Evolutionary conservation across 2,113 vertebrate species (phyloP), one percentile per base, ranked within the genome.

Genomic region (Laticauda colubrina): DNA sequence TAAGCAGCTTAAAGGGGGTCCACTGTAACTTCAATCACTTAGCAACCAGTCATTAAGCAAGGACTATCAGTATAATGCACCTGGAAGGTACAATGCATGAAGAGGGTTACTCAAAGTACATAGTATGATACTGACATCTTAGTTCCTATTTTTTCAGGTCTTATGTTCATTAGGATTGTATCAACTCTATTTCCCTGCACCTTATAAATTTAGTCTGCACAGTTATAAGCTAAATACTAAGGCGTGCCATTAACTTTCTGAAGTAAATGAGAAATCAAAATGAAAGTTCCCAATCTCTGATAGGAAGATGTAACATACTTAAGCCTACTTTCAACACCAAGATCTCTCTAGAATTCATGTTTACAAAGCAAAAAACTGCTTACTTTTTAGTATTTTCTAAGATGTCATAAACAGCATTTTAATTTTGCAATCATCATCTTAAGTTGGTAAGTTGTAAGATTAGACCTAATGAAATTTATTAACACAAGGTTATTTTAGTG

Each of bases 401-500:
- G 26, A 61, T 10, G n/a, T 34, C 51, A 53, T 61, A 43, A 85
- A 55, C 39, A 85, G 53, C 24, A 39, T 88, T 69, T 92, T 88
- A 26, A 64, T 90, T 59, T 18, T 48, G 53, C 8, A 89, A 59
- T 69, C 92, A 89, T 87, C 91, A 85, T 90, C 96, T 86, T 90
- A 90, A 51, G 0, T 92, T 94, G 29, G 14, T 34, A 69, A 94
- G 6, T 92, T 95, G 96, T 75, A 96, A 96, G 92, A 97, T 89
- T 94, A 93, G 93, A 95, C 8, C 88, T 95, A 86, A 94, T 94
- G 96, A 94, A 75, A 88, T 34, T 92, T 57, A 90, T 94, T 95
- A 94, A 0, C 92, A 96, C 92, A 95, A 92, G 94, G 88, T 90
- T 92, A 87, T 57, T 85, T 55, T 81, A 89, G 95, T 90, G 57